Percentiles rank a stretch among this genome's conserved stretches.
Conservation (phyloP, 2,113 vertebrate species). For the Noctilio leporinus region DNA sequence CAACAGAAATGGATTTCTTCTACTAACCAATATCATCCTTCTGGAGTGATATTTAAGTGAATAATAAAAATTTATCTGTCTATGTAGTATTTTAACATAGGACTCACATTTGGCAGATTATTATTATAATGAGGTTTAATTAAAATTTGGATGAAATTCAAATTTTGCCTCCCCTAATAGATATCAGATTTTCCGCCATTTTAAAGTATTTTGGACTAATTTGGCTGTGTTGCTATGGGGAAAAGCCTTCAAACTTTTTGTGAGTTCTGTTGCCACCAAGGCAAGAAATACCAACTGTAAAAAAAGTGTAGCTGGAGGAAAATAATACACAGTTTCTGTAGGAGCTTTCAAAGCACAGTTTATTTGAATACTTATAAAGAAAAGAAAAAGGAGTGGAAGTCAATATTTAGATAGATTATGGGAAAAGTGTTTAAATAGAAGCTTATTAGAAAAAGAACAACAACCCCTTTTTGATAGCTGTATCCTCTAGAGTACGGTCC, state of each 20-base stretch:
- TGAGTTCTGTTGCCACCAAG: not conserved
- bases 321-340: not conserved
- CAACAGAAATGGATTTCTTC: slow-evolving; percentile 14
- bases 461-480: not conserved
- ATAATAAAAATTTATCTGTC: not conserved
- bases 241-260: not conserved
- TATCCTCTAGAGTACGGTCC: not conserved
- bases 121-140: not conserved
- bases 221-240: not conserved
- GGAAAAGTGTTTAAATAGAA: not conserved
- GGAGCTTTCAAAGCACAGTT: not conserved
- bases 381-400: not conserved
- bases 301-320: not conserved
- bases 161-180: not conserved
- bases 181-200: not conserved
- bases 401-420: not conserved
- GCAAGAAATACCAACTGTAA: not conserved
- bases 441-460: not conserved
- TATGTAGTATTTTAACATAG: not conserved
- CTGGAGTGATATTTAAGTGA: not conserved
- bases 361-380: not conserved
- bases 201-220: not conserved
- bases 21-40: slow-evolving; percentile 22
- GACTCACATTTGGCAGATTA: not conserved
- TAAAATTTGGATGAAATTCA: not conserved